Evolutionary conservation across 2,113 vertebrate species (phyloP).

Genomic region (mouse (Mus musculus)): DNA sequence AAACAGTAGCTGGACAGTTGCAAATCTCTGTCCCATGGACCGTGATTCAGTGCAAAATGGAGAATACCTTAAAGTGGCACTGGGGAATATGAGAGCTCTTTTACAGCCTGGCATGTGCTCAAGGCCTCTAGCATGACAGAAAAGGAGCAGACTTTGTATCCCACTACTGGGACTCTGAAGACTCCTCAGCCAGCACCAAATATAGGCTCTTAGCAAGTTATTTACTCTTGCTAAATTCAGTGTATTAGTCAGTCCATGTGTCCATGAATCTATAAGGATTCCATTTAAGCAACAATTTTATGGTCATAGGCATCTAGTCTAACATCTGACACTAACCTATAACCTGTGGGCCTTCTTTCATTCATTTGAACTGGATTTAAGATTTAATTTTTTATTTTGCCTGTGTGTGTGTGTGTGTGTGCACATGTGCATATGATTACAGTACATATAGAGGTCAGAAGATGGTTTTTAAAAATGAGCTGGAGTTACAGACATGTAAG

Average conservation of each 20-base stretch:
- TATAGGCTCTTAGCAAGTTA: background rate
- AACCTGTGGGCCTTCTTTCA: background rate
- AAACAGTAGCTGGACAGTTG: background rate
- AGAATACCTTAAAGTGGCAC: background rate
- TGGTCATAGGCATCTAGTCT: background rate
- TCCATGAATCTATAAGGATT: background rate
- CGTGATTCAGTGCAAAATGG: background rate
- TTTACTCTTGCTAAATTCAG: background rate
- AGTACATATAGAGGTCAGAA: background rate
- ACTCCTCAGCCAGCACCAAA: background rate
- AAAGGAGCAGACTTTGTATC: background rate
- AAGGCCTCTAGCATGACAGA: background rate
- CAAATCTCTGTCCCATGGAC: background rate
- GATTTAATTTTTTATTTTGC: background rate
- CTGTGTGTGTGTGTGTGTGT: background rate
- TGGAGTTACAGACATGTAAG: background rate
- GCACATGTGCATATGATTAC: background rate
- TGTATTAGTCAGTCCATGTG: background rate
- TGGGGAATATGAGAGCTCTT: background rate
- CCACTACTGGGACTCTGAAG: background rate
- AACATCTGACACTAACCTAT: background rate
- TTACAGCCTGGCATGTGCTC: background rate
- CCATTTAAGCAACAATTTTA: background rate
- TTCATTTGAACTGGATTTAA: background rate
- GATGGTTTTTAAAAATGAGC: background rate